Evolutionary conservation across 2,113 vertebrate species (phyloP).

Genomic region (Nycticorax nycticorax): DNA sequence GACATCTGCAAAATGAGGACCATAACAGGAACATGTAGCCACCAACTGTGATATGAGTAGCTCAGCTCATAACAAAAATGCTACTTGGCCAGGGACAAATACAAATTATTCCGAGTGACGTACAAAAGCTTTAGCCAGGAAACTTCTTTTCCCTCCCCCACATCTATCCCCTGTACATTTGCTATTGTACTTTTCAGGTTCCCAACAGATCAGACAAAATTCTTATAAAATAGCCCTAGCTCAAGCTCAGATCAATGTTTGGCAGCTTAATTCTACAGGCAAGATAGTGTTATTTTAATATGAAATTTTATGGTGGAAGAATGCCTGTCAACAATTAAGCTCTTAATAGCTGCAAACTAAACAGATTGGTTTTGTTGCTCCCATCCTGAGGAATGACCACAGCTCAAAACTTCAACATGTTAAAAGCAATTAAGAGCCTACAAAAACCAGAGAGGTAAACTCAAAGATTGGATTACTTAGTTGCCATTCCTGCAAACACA

Average conservation of each 20-base stretch:
- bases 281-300: background rate
- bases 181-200: background rate
- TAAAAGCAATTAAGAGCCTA: background rate
- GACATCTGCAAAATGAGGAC: background rate
- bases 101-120: rapidly evolving
- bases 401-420: background rate
- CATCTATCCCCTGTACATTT: background rate
- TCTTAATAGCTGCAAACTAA: background rate
- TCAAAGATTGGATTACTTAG: background rate
- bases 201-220: background rate
- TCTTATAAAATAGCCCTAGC: background rate
- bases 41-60: background rate
- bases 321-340: background rate
- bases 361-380: background rate
- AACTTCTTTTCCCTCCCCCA: background rate
- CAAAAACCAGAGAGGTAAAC: background rate
- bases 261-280: background rate
- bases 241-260: background rate
- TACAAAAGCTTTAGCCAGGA: background rate
- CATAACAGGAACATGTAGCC: background rate
- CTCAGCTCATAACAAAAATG: background rate
- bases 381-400: background rate
- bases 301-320: background rate
- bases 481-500: background rate
- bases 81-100: background rate